Percentiles rank a stretch among this genome's conserved stretches.
Evolutionary conservation across 2,888 invertebrate genomes (phyloP).

Genomic region (Gerosis bhagava): DNA sequence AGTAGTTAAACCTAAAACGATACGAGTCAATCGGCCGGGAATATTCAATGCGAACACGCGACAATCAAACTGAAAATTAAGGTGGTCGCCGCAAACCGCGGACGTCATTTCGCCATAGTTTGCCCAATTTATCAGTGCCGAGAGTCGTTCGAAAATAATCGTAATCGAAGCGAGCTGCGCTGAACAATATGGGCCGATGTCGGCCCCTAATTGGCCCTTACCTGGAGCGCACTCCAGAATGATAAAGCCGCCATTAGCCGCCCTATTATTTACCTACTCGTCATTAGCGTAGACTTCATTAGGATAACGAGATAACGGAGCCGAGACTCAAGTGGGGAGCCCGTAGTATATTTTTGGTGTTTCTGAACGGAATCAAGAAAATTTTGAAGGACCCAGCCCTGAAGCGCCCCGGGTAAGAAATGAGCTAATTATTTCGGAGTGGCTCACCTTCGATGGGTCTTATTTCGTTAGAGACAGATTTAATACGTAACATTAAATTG

Average conservation of each 20-base stretch:
- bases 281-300: conserved; percentile 83
- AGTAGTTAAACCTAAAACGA: no score
- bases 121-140: conserved; percentile 79
- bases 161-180: conserved; percentile 76
- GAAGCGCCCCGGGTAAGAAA: conserved; percentile 44
- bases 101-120: conserved; percentile 77
- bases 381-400: conserved; percentile 44
- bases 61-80: conserved; percentile 69
- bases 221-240: conserved; percentile 82
- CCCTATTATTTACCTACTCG: conserved; percentile 83
- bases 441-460: conserved; percentile 36
- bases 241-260: conserved; percentile 82
- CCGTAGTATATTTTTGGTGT: conserved; percentile 68
- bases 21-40: background rate
- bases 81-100: conserved; percentile 63
- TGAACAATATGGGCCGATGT: conserved; percentile 69
- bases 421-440: conserved; percentile 62
- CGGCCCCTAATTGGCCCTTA: conserved; percentile 82
- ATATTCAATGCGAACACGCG: conserved; percentile 32
- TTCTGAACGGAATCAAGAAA: conserved; percentile 63
- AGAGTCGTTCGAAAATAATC: conserved; percentile 78
- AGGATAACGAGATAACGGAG: conserved; percentile 82
- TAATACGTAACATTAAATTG: no score
- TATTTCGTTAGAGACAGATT: conserved; percentile 25
- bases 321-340: conserved; percentile 59